Evolutionary conservation across 2,113 vertebrate species (phyloP), one percentile per base, ranked within the genome.

Genomic region (Rhipidura dahli): DNA sequence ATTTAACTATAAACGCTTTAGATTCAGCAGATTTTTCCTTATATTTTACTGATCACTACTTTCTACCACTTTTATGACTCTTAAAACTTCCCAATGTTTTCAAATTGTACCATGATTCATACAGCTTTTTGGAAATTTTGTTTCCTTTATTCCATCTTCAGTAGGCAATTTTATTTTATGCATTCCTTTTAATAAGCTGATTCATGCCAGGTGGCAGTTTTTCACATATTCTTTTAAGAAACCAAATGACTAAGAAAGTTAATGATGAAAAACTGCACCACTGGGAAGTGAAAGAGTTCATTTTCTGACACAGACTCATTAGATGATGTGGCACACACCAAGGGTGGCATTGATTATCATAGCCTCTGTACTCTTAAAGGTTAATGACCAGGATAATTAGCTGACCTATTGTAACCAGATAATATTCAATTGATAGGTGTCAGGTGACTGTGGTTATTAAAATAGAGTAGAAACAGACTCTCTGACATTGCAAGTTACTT

Each of bases 351-450:
- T 95, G 90, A 96, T 96, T 89, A 89, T 22, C 56, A 71, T 65
- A 93, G 61, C 83, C 86, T 87, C 86, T 92, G 68, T 95, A 82
- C 78, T 95, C 56, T 91, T 96, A 96, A 97, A 97, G 93, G 91
- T 87, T 97, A 97, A 97, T 95, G 76, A 97, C 94, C 92, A 94
- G 70, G 81, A 91, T 97, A 97, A 97, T 96, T 97, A 91, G 40
- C 72, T 96, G 85, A 91, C 93, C 91, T 95, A 91, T 54, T 93
- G 87, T 82, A 95, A 95, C 79, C 9, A 63, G 84, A 87, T 85
- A 94, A 68, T 40, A 88, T 86, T 97, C 86, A 97, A 94, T 57
- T 93, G 94, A 70, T 90, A 95, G 91, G 77, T 89, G 90, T 94
- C 94, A 95, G 54, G 64, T 95, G 92, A 87, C 44, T 33, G 53